phyloP scores from a whole-genome alignment of 2,888 invertebrate species.

The Volucella inflata region DNA sequence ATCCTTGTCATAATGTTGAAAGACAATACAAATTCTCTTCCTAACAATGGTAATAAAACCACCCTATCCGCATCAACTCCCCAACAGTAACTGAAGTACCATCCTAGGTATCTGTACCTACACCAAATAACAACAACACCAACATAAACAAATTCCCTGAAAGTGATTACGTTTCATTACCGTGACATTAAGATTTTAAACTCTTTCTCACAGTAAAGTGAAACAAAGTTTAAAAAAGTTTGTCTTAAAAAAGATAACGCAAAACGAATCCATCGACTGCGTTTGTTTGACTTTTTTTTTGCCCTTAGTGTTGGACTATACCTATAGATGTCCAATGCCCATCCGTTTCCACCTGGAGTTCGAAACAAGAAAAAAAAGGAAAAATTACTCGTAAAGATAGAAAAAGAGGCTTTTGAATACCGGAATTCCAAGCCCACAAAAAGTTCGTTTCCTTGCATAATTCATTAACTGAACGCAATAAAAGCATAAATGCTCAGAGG shows the following conservation, averaged over 20 bases:
- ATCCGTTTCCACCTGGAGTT: neutral
- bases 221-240: conserved; percentile 26
- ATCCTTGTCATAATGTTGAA: conserved; percentile 47
- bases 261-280: conserved; percentile 17
- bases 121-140: neutral
- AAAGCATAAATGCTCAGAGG: conserved; percentile 68
- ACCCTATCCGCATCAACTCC: neutral
- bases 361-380: conserved; percentile 10
- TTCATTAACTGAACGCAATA: conserved; percentile 74
- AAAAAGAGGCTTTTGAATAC: conserved; percentile 41
- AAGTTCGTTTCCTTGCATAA: conserved; percentile 72
- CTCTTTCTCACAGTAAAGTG: conserved; percentile 39
- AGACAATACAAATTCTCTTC: conserved; percentile 41
- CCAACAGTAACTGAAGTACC: too few species aligned
- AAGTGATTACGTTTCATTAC: conserved; percentile 69
- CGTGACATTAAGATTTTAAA: conserved; percentile 61
- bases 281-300: neutral
- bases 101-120: too few species aligned
- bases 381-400: conserved; percentile 20
- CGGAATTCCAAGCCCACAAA: conserved; percentile 29
- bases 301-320: neutral
- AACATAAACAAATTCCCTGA: conserved; percentile 60
- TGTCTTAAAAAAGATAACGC: conserved; percentile 38
- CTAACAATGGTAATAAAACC: conserved; percentile 54
- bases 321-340: too few species aligned